These are phyloP conservation scores for Erebia ligea DNA, from an alignment of 2,888 invertebrate species.

Conservation along the genomic window DNA sequence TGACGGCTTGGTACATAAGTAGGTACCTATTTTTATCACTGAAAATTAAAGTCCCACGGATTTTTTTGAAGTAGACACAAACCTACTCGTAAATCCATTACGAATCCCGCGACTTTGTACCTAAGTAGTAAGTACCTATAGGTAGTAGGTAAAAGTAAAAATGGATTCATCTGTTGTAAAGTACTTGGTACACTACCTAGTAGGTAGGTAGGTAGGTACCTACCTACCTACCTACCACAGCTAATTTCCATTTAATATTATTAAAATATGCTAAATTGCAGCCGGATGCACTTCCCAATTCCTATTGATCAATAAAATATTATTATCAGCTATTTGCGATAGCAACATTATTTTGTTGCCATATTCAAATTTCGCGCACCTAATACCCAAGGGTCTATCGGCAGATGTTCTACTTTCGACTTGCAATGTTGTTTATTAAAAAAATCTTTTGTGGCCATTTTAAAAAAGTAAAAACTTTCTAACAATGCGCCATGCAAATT, in stretches of 20 bases:
- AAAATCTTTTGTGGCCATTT: constrained; percentile 81
- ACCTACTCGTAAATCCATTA: too few relatives aligned
- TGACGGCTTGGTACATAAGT: too few relatives aligned
- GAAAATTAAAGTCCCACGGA: too few relatives aligned
- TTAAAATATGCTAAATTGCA: constrained; percentile 14
- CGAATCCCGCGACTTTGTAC: too few relatives aligned
- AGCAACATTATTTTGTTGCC: constrained; percentile 35
- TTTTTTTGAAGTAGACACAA: too few relatives aligned
- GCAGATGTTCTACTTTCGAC: constrained; percentile 79
- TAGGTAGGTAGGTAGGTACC: too few relatives aligned
- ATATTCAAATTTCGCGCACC: constrained; percentile 51
- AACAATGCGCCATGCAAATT: constrained; percentile 82
- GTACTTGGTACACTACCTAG: too few relatives aligned
- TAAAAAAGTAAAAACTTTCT: constrained; percentile 74
- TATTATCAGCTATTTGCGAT: constrained; percentile 21
- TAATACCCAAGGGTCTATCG: constrained; percentile 47
- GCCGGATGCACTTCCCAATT: constrained; percentile 17
- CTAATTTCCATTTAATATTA: constrained; percentile 10
- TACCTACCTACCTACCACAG: not conserved
- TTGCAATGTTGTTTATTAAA: constrained; percentile 77
- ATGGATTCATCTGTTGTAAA: too few relatives aligned
- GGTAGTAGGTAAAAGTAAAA: too few relatives aligned
- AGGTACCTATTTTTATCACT: too few relatives aligned
- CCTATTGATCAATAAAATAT: constrained; percentile 21
- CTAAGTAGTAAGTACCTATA: too few relatives aligned